A percentile compares a stretch with the other conserved stretches of the same genome.
phyloP scores from a whole-genome alignment of 2,113 vertebrate species.

The Nerophis ophidion region DNA sequence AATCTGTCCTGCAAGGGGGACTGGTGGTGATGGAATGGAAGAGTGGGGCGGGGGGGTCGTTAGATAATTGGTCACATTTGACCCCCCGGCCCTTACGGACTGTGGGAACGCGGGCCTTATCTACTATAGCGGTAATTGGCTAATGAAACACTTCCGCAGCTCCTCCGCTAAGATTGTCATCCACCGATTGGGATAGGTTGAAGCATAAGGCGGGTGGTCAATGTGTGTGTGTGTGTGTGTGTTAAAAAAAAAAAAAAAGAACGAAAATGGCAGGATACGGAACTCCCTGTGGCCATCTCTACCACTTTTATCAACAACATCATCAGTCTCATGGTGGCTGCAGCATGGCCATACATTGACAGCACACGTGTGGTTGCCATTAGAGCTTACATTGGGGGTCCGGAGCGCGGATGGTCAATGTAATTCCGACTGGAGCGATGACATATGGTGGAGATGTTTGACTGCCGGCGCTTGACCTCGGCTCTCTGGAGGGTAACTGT shows the following conservation, averaged over 20 bases:
- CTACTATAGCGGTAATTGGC: slow-evolving; percentile 67
- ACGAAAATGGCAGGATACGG: slow-evolving; percentile 69
- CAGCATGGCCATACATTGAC: slow-evolving; percentile 47
- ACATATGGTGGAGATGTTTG: slow-evolving; percentile 17
- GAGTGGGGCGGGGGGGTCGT: slow-evolving; percentile 41
- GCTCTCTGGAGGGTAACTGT: too few species aligned
- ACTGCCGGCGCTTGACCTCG: background rate
- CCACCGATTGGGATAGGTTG: slow-evolving; percentile 44
- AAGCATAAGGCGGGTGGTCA: slow-evolving; percentile 21
- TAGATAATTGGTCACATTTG: slow-evolving; percentile 71
- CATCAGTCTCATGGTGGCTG: slow-evolving; percentile 49
- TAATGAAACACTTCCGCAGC: slow-evolving; percentile 77
- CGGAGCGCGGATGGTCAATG: slow-evolving; percentile 37
- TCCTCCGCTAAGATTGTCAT: slow-evolving; percentile 56
- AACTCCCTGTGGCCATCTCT: slow-evolving; percentile 66
- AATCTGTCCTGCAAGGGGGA: slow-evolving; percentile 57
- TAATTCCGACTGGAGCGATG: slow-evolving; percentile 31
- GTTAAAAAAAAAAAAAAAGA: slow-evolving; percentile 1
- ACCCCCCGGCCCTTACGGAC: slow-evolving; percentile 60
- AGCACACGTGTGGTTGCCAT: slow-evolving; percentile 46
- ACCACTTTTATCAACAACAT: slow-evolving; percentile 53
- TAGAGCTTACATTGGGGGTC: slow-evolving; percentile 34
- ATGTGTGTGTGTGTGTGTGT: slow-evolving; percentile 32
- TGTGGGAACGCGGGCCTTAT: slow-evolving; percentile 73
- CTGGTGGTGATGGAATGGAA: background rate